Conservation (phyloP, 2,113 vertebrate genomes). For the Brachypteracias leptosomus region DNA sequence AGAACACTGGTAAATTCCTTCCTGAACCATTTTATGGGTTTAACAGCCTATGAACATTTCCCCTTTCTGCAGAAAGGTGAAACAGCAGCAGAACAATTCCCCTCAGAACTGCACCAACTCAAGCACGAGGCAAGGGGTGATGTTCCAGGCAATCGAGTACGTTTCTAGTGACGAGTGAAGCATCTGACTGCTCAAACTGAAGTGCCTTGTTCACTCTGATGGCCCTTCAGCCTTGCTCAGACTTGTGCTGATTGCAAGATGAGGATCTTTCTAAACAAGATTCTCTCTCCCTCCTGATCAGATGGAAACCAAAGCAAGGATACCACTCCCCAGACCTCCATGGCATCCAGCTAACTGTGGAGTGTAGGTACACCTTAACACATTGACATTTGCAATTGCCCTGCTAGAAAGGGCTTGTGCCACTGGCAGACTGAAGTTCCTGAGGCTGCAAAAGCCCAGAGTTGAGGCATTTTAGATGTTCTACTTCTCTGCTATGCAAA, state of each 20-base stretch:
- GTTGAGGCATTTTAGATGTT: background rate
- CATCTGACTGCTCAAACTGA: background rate
- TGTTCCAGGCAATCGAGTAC: background rate
- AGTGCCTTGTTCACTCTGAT: background rate
- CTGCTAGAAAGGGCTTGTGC: background rate
- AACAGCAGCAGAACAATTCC: background rate
- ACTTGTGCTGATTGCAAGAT: background rate
- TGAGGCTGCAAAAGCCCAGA: background rate
- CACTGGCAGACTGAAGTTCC: background rate
- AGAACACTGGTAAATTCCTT: background rate
- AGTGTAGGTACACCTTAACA: background rate
- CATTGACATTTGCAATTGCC: background rate
- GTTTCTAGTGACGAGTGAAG: background rate
- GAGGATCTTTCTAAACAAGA: background rate
- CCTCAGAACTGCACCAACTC: background rate
- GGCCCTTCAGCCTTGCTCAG: background rate
- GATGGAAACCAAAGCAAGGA: background rate
- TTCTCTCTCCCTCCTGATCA: background rate
- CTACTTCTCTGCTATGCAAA: background rate
- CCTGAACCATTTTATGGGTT: fast-evolving
- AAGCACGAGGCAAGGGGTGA: background rate
- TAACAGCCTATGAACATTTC: background rate
- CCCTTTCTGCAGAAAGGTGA: background rate
- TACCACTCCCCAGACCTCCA: too few species aligned
- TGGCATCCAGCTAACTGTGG: background rate